Percentiles rank a stretch among this genome's conserved stretches.
Conservation (phyloP, 1,140 invertebrate species). For the Macrosteles quadrilineatus region DNA sequence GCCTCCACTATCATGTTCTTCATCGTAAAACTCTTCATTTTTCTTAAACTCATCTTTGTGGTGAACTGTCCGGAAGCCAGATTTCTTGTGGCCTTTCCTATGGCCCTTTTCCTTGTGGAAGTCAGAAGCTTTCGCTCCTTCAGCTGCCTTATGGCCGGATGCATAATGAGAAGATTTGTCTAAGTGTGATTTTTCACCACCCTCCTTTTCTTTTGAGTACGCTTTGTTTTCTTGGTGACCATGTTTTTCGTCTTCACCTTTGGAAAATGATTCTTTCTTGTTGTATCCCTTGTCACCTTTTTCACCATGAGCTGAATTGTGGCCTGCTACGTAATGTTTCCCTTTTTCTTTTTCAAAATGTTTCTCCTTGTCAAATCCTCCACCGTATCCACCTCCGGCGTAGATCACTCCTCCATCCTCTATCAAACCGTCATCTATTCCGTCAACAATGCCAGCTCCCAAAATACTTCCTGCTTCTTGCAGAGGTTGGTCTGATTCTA, state of each 20-base stretch:
- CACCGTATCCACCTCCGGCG: background rate
- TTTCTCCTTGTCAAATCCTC: slow-evolving; percentile 16
- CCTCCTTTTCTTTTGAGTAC: slow-evolving; percentile 39
- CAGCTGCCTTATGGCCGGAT: slow-evolving; percentile 51
- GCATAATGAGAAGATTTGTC: slow-evolving; percentile 48
- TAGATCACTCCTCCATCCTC: background rate
- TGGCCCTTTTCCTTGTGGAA: slow-evolving; percentile 52
- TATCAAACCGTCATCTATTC: background rate
- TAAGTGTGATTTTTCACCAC: slow-evolving; percentile 44
- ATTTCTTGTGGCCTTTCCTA: slow-evolving; percentile 65
- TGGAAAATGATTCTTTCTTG: slow-evolving; percentile 52
- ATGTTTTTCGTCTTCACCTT: slow-evolving; percentile 44
- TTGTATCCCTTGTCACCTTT: slow-evolving; percentile 62
- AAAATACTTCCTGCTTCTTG: slow-evolving; percentile 14
- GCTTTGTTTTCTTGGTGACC: slow-evolving; percentile 43
- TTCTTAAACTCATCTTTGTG: slow-evolving; percentile 67
- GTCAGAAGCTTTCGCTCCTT: slow-evolving; percentile 38
- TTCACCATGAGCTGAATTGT: slow-evolving; percentile 50
- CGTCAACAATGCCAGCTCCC: background rate
- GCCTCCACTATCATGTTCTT: slow-evolving; percentile 63
- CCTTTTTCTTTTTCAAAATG: slow-evolving; percentile 42
- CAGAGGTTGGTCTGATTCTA: background rate
- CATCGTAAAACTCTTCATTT: slow-evolving; percentile 65
- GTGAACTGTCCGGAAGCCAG: slow-evolving; percentile 64
- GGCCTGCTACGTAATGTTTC: slow-evolving; percentile 39